Evolutionary conservation across 2,113 vertebrate species (phyloP), one percentile per base, ranked within the genome.

Genomic region (Caranx ignobilis): DNA sequence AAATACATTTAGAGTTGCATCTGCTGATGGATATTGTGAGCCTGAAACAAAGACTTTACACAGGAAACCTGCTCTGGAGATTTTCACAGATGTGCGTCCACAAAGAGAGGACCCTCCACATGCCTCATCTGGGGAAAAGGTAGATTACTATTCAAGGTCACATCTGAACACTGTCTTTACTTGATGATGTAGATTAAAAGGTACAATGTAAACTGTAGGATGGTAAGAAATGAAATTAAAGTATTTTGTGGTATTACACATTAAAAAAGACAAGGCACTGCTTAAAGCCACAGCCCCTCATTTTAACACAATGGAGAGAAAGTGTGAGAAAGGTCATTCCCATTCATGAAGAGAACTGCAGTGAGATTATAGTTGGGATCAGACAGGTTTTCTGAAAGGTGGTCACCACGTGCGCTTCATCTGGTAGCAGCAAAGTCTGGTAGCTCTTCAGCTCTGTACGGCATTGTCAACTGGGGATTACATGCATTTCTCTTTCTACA

Each of bases 11-110:
- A 54, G 31, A 71, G 11, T 63, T 77, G 11, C 43, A 31, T 45
- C 8, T 64, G 4, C 11, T 67, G 45, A 50, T 63, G n/a, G 8
- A 13, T 32, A 55, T 69, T 60, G 19, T 71, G 31, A 69, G 4
- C 6, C 12, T 81, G 4, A 71, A 26, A 60, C 61, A 56, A 75
- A 74, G 10, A 9, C 18, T 80, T 84, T 19, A 54, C 69, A 26
- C 92, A 98, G 97, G 96, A 77, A 62, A 4, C 77, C 94, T 74
- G 85, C 85, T 37, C 16, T 73, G 66, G 90, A 94, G 52, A 70
- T 90, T 81, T 71, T 95, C 57, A 79, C 92, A 34, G 79, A 88
- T 60, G 52, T 79, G 16, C 88, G 69, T 83, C 64, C 85, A 11
- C 10, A 69, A 85, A 62, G 11, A 47, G 50, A 31, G 13, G 48